Base-by-base conservation (phyloP, 2,797 vertebrate species). In the Sebastes vulpes region DNA sequence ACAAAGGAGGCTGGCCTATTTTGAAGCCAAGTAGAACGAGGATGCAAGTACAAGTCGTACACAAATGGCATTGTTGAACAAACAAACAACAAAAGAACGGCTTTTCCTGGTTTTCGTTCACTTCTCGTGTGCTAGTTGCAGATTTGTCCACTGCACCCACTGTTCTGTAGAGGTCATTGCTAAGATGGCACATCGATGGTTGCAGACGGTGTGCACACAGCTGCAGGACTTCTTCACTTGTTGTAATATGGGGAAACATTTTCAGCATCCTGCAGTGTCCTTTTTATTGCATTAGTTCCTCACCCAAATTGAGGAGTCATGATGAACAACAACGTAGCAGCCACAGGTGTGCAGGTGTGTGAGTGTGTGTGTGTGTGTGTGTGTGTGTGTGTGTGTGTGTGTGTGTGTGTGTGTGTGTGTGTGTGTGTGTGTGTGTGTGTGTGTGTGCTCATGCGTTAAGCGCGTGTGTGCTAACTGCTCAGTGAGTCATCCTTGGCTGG, bases 401-500 rank as follows among this genome's bases (percentile, higher is more conserved):
- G 31, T 31, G 54, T 72, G 56, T 23, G 11, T 61, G 32, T 18
- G 26, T 25, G 29, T 63, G 21, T 14, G 52, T 48, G 42, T 48
- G 18, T 9, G n/a, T 48, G 35, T 14, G 46, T 20, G 38, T 63
- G 48, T 42, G 67, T 14, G 64, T 42, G 14, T 54, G 66, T 61
- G 80, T 67, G 61, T 16, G 18, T 1, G 52, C 31, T 75, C 56
- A 60, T 12, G 46, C 56, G 28, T 71, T 32, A 67, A 65, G 67
- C 57, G 63, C 53, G 53, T 57, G 70, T 79, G 75, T 46, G 61
- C 66, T 83, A 83, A 89, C 85, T 77, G 83, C 84, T 84, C 57
- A 63, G 84, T 95, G 94, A 94, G 71, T 95, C 94, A 94, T 91
- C 91, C 85, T 74, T 79, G 82, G 83, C 87, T 81, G 84, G 63